phyloP scores from a whole-genome alignment of 2,797 vertebrate species.

The Lepilemur septentrionalis region DNA sequence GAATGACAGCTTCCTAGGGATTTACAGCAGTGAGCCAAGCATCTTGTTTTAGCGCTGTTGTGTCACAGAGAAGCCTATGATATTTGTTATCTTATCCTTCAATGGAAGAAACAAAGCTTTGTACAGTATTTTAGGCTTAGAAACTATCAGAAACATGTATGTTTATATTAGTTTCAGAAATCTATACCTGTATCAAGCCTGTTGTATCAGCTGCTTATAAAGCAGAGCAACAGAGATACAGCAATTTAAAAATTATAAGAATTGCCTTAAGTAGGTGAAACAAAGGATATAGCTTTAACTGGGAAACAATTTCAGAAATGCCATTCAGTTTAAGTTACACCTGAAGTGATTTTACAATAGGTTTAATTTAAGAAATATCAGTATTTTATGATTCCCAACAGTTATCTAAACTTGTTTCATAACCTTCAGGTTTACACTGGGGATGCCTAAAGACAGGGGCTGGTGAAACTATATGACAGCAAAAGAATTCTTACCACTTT shows the following conservation, averaged over 20 bases:
- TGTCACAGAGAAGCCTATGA: background rate
- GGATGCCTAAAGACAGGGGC: conserved; percentile 6
- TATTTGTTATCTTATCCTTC: background rate
- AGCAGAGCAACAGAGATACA: background rate
- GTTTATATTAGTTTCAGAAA: background rate
- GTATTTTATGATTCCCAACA: background rate
- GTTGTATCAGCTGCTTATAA: background rate
- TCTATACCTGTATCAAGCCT: background rate
- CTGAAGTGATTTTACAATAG: background rate
- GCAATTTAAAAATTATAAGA: background rate
- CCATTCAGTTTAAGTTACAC: background rate
- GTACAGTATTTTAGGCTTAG: background rate
- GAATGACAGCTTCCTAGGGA: background rate
- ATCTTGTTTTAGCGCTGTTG: background rate
- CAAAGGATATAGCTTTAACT: background rate
- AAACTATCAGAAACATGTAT: background rate
- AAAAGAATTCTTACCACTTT: conserved; percentile 36
- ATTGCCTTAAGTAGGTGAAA: conserved; percentile 14
- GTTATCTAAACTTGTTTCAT: background rate
- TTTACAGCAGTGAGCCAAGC: background rate
- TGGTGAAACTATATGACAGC: conserved; percentile 25
- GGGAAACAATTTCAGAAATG: background rate
- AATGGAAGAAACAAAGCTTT: background rate
- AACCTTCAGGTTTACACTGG: conserved; percentile 22
- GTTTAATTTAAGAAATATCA: conserved; percentile 8